phyloP scores from a whole-genome alignment of 2,113 vertebrate species.

The Corythaeola cristata region DNA sequence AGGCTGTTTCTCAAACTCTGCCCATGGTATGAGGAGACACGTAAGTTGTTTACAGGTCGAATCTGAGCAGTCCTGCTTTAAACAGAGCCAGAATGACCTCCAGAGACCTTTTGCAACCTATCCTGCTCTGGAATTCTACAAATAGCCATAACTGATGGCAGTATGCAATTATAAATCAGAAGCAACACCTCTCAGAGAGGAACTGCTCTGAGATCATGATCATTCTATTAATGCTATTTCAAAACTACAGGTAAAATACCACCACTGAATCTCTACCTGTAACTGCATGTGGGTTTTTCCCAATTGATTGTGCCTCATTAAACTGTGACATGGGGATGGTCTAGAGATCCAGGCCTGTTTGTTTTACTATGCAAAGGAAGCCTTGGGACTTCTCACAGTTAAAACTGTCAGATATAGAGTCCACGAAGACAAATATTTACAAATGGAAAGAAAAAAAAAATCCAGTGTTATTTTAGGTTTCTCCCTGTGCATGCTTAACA shows the following conservation, averaged over 20 bases:
- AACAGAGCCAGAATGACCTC: not conserved
- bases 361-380: not conserved
- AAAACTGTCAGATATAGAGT: not conserved
- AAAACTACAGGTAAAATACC: not conserved
- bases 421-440: not conserved
- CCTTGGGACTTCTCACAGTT: not conserved
- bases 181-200: not conserved
- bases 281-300: fast-evolving
- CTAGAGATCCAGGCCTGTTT: not conserved
- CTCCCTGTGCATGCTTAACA: not conserved
- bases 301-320: not conserved
- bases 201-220: not conserved
- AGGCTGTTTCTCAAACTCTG: not conserved
- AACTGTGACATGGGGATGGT: not conserved
- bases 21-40: not conserved
- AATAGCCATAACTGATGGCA: not conserved
- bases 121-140: not conserved
- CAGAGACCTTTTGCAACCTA: not conserved
- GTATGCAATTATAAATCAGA: not conserved
- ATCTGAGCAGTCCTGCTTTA: not conserved
- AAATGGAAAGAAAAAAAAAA: not conserved
- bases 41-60: not conserved
- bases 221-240: not conserved
- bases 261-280: not conserved
- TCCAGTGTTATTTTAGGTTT: not conserved